Evolutionary conservation across 1,140 invertebrate species (phyloP).

Genomic region (Spodoptera frugiperda): DNA sequence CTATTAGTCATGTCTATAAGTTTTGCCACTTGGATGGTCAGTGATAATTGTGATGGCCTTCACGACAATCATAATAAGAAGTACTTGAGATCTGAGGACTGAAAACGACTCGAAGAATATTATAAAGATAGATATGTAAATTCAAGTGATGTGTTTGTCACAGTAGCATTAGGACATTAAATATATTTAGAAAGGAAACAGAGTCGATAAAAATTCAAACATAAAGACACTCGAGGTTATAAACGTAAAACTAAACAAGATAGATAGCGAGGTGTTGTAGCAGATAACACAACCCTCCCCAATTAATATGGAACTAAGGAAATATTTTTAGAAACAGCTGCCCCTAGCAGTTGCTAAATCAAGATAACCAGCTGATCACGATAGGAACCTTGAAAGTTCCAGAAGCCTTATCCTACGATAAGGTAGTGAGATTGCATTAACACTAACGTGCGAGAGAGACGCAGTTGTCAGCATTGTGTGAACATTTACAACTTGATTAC

Average conservation of each 20-base stretch:
- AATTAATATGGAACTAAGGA: neutral
- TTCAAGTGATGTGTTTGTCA: neutral
- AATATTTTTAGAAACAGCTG: neutral
- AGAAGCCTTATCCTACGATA: slow-evolving; percentile 34
- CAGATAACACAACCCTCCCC: neutral
- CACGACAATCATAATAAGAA: slow-evolving; percentile 41
- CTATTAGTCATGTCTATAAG: slow-evolving; percentile 52
- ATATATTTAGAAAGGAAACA: too few species aligned
- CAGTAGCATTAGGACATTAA: too few species aligned
- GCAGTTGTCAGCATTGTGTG: slow-evolving; percentile 46
- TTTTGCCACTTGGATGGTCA: slow-evolving; percentile 56
- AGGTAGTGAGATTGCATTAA: slow-evolving; percentile 8
- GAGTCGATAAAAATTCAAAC: too few species aligned
- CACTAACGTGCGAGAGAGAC: slow-evolving; percentile 13
- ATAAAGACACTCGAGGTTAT: too few species aligned
- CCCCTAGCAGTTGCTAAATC: neutral
- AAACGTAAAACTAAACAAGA: too few species aligned
- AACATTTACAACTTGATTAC: slow-evolving; percentile 42
- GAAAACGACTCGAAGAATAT: slow-evolving; percentile 5
- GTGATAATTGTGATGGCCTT: slow-evolving; percentile 63
- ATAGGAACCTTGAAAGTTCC: slow-evolving; percentile 31
- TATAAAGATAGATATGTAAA: slow-evolving; percentile 8
- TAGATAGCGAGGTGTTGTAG: neutral
- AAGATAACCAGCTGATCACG: slow-evolving; percentile 24
- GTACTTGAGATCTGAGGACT: slow-evolving; percentile 16